phyloP scores from a whole-genome alignment of 2,797 vertebrate genomes.

The Diceros bicornis region DNA sequence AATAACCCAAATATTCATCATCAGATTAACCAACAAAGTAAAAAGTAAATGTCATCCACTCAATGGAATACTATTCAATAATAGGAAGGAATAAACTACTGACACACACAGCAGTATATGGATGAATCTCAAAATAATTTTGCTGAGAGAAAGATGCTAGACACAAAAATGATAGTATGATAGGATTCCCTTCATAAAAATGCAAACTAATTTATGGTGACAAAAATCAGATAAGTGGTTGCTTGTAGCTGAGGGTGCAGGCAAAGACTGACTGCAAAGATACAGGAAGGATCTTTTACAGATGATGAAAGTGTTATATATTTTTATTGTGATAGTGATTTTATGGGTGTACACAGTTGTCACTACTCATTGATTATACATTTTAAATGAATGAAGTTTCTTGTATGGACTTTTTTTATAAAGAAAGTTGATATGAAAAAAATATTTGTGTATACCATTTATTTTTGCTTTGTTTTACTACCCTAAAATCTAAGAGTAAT shows the following conservation, averaged over 20 bases:
- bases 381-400: background rate
- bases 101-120: background rate
- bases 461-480: slow-evolving; percentile 1
- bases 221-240: background rate
- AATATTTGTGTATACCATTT: background rate
- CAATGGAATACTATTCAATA: background rate
- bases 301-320: background rate
- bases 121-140: background rate
- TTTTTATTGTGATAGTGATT: background rate
- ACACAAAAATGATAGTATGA: background rate
- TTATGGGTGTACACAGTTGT: background rate
- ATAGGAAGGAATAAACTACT: background rate
- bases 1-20: background rate
- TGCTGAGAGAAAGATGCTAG: background rate
- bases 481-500: background rate
- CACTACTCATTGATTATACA: background rate
- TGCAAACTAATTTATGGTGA: background rate
- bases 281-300: background rate
- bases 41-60: background rate
- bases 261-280: background rate
- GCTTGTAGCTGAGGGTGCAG: background rate
- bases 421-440: background rate
- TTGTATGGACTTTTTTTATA: background rate
- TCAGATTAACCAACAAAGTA: background rate
- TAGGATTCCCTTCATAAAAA: background rate